Evolutionary conservation across 2,797 vertebrate genomes (phyloP).

Genomic region (Acanthiza pusilla): DNA sequence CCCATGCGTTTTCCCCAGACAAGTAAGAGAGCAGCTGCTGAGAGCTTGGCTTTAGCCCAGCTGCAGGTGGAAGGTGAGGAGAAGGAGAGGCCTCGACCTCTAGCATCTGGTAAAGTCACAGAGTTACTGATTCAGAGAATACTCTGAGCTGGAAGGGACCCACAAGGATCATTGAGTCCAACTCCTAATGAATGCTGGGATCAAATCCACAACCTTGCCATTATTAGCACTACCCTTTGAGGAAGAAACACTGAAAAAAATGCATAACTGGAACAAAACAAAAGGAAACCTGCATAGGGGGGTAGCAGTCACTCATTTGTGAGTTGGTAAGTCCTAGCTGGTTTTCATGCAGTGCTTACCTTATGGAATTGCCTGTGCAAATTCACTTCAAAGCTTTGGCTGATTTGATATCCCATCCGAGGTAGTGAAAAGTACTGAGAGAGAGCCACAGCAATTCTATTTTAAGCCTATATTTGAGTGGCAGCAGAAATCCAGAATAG

Average conservation of each 20-base stretch:
- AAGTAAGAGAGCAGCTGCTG: not conserved
- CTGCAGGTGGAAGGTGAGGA: not conserved
- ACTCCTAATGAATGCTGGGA: not conserved
- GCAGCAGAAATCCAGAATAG: not conserved
- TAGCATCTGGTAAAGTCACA: not conserved
- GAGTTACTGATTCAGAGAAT: not conserved
- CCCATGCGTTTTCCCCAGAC: not conserved
- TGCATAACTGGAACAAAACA: not conserved
- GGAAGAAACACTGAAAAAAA: not conserved
- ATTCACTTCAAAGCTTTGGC: not conserved
- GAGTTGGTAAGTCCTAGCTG: not conserved
- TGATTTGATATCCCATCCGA: not conserved
- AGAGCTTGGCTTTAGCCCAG: not conserved
- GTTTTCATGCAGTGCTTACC: not conserved
- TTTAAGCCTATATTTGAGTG: not conserved
- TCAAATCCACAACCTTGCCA: not conserved
- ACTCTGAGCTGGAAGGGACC: not conserved
- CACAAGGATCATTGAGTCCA: not conserved
- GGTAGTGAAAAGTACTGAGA: not conserved
- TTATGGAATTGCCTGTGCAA: not conserved
- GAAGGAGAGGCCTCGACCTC: not conserved
- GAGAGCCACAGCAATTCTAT: not conserved
- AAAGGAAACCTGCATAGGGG: not conserved
- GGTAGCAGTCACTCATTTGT: not conserved
- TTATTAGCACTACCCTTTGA: not conserved